A percentile compares a stretch with the other conserved stretches of the same genome.
phyloP scores from a whole-genome alignment of 2,888 invertebrate species.

The Nebria brevicollis region DNA sequence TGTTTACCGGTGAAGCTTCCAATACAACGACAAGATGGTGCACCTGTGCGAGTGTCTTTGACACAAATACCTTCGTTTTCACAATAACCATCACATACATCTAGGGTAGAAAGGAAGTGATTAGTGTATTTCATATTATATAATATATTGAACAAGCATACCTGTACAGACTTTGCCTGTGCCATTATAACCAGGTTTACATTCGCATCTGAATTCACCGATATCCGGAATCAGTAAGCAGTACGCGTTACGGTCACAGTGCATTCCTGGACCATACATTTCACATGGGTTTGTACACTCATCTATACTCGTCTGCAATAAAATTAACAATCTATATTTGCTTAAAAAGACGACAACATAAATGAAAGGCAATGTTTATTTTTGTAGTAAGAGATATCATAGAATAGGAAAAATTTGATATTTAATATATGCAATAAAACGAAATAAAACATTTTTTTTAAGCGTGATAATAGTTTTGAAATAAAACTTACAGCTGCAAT shows the following conservation, averaged over 20 bases:
- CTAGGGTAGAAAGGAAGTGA: constrained; percentile 59
- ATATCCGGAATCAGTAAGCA: constrained; percentile 86
- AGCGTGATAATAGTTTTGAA: too few relatives aligned
- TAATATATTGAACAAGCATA: constrained; percentile 54
- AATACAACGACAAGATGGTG: constrained; percentile 88
- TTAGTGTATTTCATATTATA: neutral
- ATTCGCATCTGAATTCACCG: constrained; percentile 88
- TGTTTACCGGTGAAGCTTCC: constrained; percentile 92
- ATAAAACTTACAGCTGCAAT: constrained; percentile 77
- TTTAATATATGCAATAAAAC: neutral
- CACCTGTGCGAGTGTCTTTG: constrained; percentile 79
- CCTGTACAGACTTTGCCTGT: constrained; percentile 82
- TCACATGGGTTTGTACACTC: constrained; percentile 94
- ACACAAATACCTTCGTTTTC: constrained; percentile 91
- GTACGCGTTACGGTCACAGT: constrained; percentile 88
- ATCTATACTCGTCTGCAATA: constrained; percentile 74
- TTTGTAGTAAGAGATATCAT: neutral
- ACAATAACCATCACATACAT: constrained; percentile 86
- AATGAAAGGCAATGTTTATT: neutral
- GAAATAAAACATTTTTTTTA: too few relatives aligned
- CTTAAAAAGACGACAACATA: constrained; percentile 8
- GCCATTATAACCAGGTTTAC: constrained; percentile 92
- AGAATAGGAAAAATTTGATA: neutral
- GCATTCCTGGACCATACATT: constrained; percentile 81
- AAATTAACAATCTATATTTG: constrained; percentile 34